Conservation (phyloP, 2,113 vertebrate species). For the Podocnemis expansa region DNA sequence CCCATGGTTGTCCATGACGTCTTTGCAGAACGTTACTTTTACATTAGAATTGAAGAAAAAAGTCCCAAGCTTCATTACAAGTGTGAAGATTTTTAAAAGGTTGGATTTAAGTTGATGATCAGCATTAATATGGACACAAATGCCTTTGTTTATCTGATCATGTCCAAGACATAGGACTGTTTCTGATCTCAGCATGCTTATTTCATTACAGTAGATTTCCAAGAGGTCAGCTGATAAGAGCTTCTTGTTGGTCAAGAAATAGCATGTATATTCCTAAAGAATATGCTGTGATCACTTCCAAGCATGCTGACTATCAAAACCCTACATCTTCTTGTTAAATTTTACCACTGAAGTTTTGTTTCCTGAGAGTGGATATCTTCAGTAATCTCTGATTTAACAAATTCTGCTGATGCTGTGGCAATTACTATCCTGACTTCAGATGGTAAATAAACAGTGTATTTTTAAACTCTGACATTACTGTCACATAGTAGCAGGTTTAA, state of each 20-base stretch:
- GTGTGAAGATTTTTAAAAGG: neutral
- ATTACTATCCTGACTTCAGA: conserved; percentile 27
- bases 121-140: neutral
- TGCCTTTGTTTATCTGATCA: neutral
- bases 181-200: neutral
- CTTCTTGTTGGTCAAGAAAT: neutral
- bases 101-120: neutral
- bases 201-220: neutral
- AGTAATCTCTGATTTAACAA: neutral
- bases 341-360: conserved; percentile 1
- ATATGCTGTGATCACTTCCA: conserved; percentile 14
- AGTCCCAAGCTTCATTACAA: neutral
- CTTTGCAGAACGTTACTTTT: neutral
- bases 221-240: neutral
- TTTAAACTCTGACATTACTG: conserved; percentile 31
- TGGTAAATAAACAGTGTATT: conserved; percentile 10
- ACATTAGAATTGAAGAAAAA: neutral
- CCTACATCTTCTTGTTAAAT: neutral
- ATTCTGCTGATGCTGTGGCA: conserved; percentile 3
- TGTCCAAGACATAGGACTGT: neutral
- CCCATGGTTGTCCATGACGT: neutral
- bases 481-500: neutral
- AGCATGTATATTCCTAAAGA: neutral
- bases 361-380: neutral
- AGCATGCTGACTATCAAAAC: conserved; percentile 16